Evolutionary conservation across 2,797 vertebrate genomes (phyloP), one percentile per base, ranked within the genome.

Genomic region (Danio choprae): DNA sequence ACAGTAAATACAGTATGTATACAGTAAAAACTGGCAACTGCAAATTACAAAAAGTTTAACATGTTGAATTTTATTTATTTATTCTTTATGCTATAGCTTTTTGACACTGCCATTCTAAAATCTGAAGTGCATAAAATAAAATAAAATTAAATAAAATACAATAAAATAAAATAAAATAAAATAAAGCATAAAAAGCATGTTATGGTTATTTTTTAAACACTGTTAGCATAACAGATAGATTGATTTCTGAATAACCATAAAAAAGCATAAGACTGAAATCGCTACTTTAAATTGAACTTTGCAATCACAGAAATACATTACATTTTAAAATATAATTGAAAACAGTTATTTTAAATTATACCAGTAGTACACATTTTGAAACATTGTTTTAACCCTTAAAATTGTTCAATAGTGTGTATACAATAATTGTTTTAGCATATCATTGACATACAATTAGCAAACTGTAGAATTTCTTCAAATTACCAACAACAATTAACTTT

Each of bases 261-360:
- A n/a, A n/a, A n/a, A n/a, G n/a, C n/a, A n/a, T 38, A 4, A 40
- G 8, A 11, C 3, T 63, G n/a, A 63, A 41, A 81, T n/a, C 46
- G 20, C 22, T 36, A 65, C 60, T n/a, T 16, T 15, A n/a, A 58
- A 29, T 0, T 58, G 22, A 29, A 20, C 56, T 29, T 59, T 59
- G 55, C 20, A 1, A n/a, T 22, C 9, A 58, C 11, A 13, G 22
- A 6, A 59, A 59, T 38, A 51, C 58, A 70, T 74, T 50, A 73
- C 46, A 56, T 22, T 53, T 74, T 50, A 55, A 50, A 51, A 15
- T 38, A 70, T n/a, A 75, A 29, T 1, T 29, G 20, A 77, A 60
- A 82, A 55, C 44, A 12, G 6, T 4, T 44, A 15, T 67, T 65
- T 65, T 9, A 15, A 15, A 48, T 48, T 67, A 0, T 29, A 29